phyloP scores from a whole-genome alignment of 2,113 vertebrate species.

The Hippopotamus amphibius region DNA sequence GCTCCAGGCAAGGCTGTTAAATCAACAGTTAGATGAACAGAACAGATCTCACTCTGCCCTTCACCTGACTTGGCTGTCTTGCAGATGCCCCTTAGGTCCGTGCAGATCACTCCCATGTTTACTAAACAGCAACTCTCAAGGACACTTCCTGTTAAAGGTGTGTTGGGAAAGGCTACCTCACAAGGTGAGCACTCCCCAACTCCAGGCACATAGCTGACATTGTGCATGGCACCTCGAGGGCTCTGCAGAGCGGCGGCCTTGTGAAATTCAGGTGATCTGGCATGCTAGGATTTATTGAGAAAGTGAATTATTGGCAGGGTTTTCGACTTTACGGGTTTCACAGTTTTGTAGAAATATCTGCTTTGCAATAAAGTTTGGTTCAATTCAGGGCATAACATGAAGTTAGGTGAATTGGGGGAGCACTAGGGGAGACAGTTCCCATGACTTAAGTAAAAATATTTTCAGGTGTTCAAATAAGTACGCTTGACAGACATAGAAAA shows the following conservation, averaged over 20 bases:
- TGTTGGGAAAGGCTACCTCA: not conserved
- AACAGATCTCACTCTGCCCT: not conserved
- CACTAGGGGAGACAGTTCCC: not conserved
- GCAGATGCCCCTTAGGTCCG: not conserved
- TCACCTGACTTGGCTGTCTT: not conserved
- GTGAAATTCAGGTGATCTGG: not conserved
- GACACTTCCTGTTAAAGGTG: not conserved
- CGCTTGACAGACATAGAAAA: not conserved
- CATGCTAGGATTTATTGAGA: not conserved
- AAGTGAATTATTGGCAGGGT: not conserved
- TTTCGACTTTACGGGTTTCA: conserved; percentile 1
- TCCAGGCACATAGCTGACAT: too few species aligned
- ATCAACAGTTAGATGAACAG: not conserved
- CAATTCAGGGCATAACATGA: not conserved
- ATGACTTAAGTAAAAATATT: conserved; percentile 1
- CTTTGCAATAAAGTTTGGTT: not conserved
- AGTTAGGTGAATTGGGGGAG: not conserved
- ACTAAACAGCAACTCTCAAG: not conserved
- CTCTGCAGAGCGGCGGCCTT: not conserved
- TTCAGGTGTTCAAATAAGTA: conserved; percentile 1
- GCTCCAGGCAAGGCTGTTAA: not conserved
- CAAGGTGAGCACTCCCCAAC: not conserved
- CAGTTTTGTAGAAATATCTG: not conserved
- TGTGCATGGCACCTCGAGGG: too few species aligned
- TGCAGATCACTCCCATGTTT: not conserved